Evolutionary conservation across 2,888 invertebrate genomes (phyloP).

Genomic region (Cordilura impudica): DNA sequence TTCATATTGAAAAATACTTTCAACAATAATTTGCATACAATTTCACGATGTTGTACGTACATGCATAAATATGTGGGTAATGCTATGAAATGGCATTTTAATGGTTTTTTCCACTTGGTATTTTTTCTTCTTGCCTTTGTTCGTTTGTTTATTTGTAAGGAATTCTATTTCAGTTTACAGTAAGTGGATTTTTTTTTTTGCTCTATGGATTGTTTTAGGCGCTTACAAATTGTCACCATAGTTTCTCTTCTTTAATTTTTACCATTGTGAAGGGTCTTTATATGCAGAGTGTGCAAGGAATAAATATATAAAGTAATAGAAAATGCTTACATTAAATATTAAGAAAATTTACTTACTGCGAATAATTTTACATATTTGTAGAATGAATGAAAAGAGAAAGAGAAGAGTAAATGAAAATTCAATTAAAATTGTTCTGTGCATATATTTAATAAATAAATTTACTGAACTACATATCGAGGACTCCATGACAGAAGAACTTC

Average conservation of each 20-base stretch:
- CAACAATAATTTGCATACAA: constrained; percentile 60
- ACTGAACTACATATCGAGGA: no score
- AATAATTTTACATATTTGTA: neutral
- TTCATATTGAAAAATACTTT: constrained; percentile 62
- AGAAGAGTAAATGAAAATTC: neutral
- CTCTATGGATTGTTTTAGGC: constrained; percentile 45
- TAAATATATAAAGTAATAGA: neutral
- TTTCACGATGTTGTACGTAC: constrained; percentile 44
- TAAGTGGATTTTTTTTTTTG: constrained; percentile 3
- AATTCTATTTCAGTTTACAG: constrained; percentile 16
- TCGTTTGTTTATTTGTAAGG: neutral
- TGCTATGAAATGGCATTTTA: constrained; percentile 65
- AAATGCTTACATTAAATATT: neutral
- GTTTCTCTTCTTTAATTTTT: constrained; percentile 20
- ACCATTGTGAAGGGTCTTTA: constrained; percentile 20
- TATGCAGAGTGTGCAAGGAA: constrained; percentile 29
- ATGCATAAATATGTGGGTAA: constrained; percentile 56
- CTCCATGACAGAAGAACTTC: no score
- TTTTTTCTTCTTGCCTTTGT: constrained; percentile 33
- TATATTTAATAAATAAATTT: no score
- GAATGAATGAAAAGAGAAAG: neutral
- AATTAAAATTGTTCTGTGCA: neutral
- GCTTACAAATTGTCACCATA: constrained; percentile 55
- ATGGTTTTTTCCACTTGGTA: constrained; percentile 65
- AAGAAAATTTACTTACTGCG: neutral